These are phyloP conservation scores for Mionectes olivaceus DNA, from an alignment of 2,797 vertebrate genomes.

Conservation along the genomic window DNA sequence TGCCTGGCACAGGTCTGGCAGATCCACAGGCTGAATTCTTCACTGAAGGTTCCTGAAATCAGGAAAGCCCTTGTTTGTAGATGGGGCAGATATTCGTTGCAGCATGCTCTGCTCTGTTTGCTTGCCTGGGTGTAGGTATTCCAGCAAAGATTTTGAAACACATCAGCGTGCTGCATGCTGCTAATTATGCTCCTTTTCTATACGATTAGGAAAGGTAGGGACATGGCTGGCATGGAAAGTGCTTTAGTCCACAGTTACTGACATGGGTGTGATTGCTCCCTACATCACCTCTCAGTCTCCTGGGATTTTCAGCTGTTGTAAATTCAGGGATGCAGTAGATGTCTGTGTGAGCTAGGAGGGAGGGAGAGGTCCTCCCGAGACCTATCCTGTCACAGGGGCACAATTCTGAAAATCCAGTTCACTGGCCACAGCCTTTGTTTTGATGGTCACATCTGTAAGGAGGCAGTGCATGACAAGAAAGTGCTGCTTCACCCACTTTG, in stretches of 20 bases:
- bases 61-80: slow-evolving; percentile 1
- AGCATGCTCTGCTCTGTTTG: slow-evolving; percentile 46
- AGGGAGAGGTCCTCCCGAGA: background rate
- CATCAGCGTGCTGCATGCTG: background rate
- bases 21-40: background rate
- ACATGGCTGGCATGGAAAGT: background rate
- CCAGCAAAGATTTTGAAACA: slow-evolving; percentile 41
- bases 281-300: background rate
- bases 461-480: background rate
- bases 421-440: background rate
- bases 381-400: background rate
- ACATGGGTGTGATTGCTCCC: background rate
- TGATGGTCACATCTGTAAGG: background rate
- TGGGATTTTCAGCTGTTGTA: background rate
- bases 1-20: slow-evolving; percentile 1
- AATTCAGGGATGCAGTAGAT: background rate
- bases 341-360: background rate
- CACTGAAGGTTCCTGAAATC: slow-evolving; percentile 25
- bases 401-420: background rate
- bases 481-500: background rate
- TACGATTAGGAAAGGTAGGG: background rate
- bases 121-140: slow-evolving; percentile 48
- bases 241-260: background rate
- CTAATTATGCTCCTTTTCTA: background rate
- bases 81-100: slow-evolving; percentile 16